Percentiles rank a stretch among this genome's conserved stretches.
These are phyloP conservation scores for Scelioninae gen. 2 DNA, from an alignment of 2,888 invertebrate genomes.

Conservation along the genomic window DNA sequence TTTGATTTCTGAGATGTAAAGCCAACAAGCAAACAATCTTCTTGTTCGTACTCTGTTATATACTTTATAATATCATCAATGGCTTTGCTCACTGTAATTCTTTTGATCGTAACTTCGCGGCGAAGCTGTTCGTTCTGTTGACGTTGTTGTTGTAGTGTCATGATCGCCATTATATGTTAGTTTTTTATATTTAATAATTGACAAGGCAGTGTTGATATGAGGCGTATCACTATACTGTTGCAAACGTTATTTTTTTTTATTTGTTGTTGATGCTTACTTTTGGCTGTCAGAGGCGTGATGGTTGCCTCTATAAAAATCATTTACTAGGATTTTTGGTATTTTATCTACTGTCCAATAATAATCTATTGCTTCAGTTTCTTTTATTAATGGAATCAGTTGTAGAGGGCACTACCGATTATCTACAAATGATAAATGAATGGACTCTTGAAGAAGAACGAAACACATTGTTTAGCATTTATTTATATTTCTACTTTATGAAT, in stretches of 20 bases:
- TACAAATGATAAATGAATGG: no score
- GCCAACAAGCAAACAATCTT: slow-evolving; percentile 94
- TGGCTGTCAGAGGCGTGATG: no score
- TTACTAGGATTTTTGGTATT: no score
- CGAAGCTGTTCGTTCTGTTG: slow-evolving; percentile 95
- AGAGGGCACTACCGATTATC: no score
- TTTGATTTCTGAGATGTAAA: slow-evolving; percentile 96
- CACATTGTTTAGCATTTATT: no score
- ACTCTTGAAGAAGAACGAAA: no score
- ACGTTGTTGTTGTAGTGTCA: slow-evolving; percentile 94
- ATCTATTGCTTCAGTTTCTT: slow-evolving; percentile 1
- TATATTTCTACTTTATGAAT: no score
- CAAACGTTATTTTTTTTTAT: slow-evolving; percentile 6
- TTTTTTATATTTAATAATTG: slow-evolving; percentile 7
- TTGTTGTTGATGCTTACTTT: no score
- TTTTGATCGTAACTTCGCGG: slow-evolving; percentile 91
- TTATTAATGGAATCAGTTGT: no score
- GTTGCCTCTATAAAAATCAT: no score
- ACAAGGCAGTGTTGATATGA: slow-evolving; percentile 32
- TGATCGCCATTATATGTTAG: slow-evolving; percentile 87
- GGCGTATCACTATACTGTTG: slow-evolving; percentile 18
- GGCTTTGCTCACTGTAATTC: slow-evolving; percentile 91
- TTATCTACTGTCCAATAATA: background rate
- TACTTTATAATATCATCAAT: slow-evolving; percentile 94
- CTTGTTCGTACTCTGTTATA: slow-evolving; percentile 92